Conservation (phyloP, 2,113 vertebrate genomes). For the Hyperopisus bebe region DNA sequence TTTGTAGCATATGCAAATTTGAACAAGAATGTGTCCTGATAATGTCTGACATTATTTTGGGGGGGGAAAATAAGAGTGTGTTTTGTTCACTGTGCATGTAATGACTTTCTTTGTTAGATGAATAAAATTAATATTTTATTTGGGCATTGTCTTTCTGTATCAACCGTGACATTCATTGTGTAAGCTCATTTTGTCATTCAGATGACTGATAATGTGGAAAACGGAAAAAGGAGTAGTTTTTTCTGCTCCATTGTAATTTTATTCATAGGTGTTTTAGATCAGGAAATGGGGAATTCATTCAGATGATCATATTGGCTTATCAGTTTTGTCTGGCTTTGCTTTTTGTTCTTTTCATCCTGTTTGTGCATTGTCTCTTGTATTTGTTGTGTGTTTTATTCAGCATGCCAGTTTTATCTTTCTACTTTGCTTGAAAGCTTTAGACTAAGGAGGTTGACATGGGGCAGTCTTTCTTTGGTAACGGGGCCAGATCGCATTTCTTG, state of each 20-base stretch:
- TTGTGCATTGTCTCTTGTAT: not conserved
- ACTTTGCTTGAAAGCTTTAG: constrained; percentile 30
- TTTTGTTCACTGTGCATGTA: not conserved
- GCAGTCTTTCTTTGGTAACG: not conserved
- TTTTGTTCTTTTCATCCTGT: not conserved
- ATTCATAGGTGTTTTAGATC: not conserved
- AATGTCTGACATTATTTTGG: not conserved
- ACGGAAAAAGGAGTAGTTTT: not conserved
- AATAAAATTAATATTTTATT: constrained; percentile 1
- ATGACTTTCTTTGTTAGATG: not conserved
- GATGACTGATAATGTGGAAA: not conserved
- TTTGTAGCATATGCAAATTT: not conserved
- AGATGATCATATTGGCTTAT: not conserved
- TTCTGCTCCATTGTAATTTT: not conserved
- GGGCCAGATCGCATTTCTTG: not conserved
- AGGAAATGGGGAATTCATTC: not conserved
- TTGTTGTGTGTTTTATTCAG: constrained; percentile 35
- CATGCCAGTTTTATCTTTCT: not conserved
- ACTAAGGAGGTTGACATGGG: constrained; percentile 20
- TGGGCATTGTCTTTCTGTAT: not conserved
- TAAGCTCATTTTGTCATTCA: not conserved
- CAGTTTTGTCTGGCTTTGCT: not conserved
- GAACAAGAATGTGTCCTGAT: not conserved
- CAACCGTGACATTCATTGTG: not conserved
- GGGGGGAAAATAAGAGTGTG: not conserved